phyloP scores from a whole-genome alignment of 2,113 vertebrate species.

The Pitta sordida region DNA sequence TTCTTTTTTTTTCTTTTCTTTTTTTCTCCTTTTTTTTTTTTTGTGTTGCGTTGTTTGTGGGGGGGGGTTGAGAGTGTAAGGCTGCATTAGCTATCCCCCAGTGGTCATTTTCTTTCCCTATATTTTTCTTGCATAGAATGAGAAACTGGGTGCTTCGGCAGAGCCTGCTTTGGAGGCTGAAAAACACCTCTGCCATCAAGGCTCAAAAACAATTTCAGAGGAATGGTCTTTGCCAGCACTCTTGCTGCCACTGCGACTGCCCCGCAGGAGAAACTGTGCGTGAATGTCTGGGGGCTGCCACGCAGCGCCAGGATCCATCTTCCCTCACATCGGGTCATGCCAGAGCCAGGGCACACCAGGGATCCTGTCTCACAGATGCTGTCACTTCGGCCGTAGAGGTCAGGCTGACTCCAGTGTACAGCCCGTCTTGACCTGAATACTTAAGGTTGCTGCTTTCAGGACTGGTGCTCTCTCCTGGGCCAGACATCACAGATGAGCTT shows the following conservation, averaged over 20 bases:
- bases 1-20: not conserved
- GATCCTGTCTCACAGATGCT: conserved; percentile 85
- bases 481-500: conserved; percentile 84
- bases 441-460: conserved; percentile 82
- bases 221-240: conserved; percentile 57
- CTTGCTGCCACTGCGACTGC: not conserved
- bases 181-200: conserved; percentile 70
- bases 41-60: not conserved
- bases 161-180: not conserved
- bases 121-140: conserved; percentile 66
- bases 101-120: conserved; percentile 25
- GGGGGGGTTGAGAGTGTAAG: not conserved
- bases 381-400: conserved; percentile 86
- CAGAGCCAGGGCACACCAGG: conserved; percentile 93
- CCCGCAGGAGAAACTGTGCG: not conserved
- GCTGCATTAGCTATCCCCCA: not conserved
- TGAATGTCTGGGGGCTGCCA: not conserved
- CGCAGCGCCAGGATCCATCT: conserved; percentile 10
- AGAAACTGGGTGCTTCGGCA: conserved; percentile 40
- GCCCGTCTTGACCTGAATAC: conserved; percentile 88
- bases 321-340: conserved; percentile 74
- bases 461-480: conserved; percentile 79
- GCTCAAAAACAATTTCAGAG: conserved; percentile 55
- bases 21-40: too few species aligned
- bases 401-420: conserved; percentile 88